Evolutionary conservation across 2,888 invertebrate species (phyloP).

Genomic region (Acanthosepion lycidas): DNA sequence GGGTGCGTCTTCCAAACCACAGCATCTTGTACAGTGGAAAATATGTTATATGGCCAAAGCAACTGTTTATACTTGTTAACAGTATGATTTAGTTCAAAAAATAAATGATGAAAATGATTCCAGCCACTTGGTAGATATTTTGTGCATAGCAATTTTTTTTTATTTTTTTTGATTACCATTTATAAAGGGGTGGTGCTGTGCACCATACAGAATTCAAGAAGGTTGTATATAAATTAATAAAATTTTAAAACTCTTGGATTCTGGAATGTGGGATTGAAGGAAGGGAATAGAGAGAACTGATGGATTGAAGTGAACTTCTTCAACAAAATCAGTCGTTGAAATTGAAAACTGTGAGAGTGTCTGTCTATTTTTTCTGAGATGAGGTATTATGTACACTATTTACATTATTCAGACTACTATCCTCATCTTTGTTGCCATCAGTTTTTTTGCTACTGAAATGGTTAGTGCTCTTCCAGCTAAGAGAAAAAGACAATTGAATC

Average conservation of each 20-base stretch:
- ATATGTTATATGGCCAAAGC: background rate
- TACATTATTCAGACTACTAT: too few relatives aligned
- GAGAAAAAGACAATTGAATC: too few relatives aligned
- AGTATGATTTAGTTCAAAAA: background rate
- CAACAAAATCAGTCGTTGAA: background rate
- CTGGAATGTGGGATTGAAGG: background rate
- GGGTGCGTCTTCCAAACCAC: too few relatives aligned
- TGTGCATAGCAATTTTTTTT: background rate
- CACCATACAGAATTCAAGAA: background rate
- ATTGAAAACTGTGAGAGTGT: background rate
- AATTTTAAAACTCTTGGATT: background rate
- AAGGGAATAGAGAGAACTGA: background rate
- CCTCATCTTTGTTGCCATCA: too few relatives aligned
- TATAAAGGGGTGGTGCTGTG: background rate
- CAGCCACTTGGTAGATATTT: background rate
- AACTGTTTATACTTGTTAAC: background rate
- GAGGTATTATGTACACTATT: too few relatives aligned
- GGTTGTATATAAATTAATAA: background rate
- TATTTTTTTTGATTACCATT: background rate
- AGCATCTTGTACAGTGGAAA: too few relatives aligned
- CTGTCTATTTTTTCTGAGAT: too few relatives aligned
- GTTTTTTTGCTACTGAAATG: too few relatives aligned
- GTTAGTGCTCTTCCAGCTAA: too few relatives aligned
- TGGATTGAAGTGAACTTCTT: background rate
- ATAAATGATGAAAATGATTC: background rate